Evolutionary conservation across 2,888 invertebrate genomes (phyloP).

Genomic region (Chaitophorus viminalis): DNA sequence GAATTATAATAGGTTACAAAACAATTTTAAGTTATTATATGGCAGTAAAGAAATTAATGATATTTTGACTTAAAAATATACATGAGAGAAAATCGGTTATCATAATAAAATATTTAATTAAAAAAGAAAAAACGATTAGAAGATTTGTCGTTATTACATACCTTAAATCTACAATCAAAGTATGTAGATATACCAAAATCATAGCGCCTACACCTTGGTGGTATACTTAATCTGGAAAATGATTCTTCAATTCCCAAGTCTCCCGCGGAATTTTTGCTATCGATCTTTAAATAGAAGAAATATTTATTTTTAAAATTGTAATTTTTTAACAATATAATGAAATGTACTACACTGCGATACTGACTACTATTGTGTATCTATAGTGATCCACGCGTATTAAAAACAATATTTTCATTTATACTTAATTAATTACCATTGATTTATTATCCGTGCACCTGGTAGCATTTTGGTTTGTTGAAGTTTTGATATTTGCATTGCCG

Average conservation of each 20-base stretch:
- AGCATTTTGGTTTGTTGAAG: neutral
- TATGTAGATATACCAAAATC: neutral
- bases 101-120: too few relatives aligned
- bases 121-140: too few relatives aligned
- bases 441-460: neutral
- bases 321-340: too few relatives aligned
- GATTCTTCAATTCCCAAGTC: neutral
- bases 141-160: neutral
- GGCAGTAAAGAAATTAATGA: too few relatives aligned
- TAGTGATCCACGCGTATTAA: neutral
- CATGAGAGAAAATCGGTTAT: too few relatives aligned
- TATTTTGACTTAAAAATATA: too few relatives aligned
- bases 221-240: neutral
- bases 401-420: neutral
- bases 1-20: too few relatives aligned
- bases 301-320: neutral
- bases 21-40: too few relatives aligned
- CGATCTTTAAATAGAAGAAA: neutral
- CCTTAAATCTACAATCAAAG: constrained; percentile 29
- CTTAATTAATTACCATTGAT: constrained; percentile 1
- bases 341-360: too few relatives aligned
- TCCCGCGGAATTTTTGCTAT: neutral
- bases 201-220: neutral
- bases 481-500: neutral
- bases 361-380: neutral